phyloP scores from a whole-genome alignment of 2,888 invertebrate species.

The Escarpia spicata region DNA sequence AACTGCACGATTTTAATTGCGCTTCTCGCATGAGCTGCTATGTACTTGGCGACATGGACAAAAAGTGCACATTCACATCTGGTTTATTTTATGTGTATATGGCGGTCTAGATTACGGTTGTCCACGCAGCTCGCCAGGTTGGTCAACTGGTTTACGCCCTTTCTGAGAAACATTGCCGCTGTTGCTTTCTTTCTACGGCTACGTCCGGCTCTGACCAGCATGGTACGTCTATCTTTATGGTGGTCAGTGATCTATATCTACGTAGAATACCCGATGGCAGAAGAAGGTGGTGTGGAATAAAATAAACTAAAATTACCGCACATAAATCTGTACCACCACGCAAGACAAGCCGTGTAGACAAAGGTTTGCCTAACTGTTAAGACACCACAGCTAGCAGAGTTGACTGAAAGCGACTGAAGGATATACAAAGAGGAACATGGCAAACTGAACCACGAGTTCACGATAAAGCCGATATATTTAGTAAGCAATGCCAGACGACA shows the following conservation, averaged over 20 bases:
- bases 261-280: too few species aligned
- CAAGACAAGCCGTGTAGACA: too few species aligned
- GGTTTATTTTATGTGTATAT: background rate
- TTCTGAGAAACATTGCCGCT: too few species aligned
- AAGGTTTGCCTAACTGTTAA: too few species aligned
- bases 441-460: background rate
- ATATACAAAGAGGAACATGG: background rate
- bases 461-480: background rate
- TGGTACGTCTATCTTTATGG: too few species aligned
- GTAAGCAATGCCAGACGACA: background rate
- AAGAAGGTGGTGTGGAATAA: too few species aligned
- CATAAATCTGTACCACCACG: too few species aligned
- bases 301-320: too few species aligned
- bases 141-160: too few species aligned
- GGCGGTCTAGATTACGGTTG: background rate
- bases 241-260: too few species aligned
- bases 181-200: too few species aligned
- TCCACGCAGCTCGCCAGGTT: background rate
- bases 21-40: background rate
- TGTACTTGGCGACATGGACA: background rate
- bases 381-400: background rate
- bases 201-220: too few species aligned
- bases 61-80: background rate
- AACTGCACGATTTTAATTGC: background rate
- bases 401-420: background rate